These are phyloP conservation scores for Phrynosoma blainvillii DNA, from an alignment of 2,113 vertebrate genomes.

Conservation along the genomic window DNA sequence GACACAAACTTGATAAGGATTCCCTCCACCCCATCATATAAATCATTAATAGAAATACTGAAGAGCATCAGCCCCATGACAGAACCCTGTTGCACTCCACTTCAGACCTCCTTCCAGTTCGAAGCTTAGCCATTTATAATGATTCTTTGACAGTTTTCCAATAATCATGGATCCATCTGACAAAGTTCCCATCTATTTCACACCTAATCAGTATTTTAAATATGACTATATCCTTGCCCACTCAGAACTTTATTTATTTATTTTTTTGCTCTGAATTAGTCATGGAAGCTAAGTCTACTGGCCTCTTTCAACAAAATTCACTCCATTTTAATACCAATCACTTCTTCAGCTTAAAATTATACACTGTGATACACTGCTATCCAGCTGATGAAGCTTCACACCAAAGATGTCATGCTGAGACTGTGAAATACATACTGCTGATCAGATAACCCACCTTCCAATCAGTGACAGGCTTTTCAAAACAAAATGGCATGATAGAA, in stretches of 20 bases:
- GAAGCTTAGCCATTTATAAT: no score
- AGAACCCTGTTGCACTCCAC: no score
- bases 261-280: constrained; percentile 21
- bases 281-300: constrained; percentile 2
- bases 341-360: constrained; percentile 44
- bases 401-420: constrained; percentile 36
- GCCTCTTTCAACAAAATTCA: constrained; percentile 34
- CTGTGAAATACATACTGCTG: neutral
- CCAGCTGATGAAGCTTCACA: constrained; percentile 10
- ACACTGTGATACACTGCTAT: neutral
- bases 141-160: no score
- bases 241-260: constrained; percentile 22
- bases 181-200: no score
- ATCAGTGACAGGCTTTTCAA: constrained; percentile 1
- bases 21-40: no score
- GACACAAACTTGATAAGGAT: no score
- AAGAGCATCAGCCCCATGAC: no score
- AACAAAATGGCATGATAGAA: constrained; percentile 19
- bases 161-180: no score
- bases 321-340: constrained; percentile 39
- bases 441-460: constrained; percentile 29
- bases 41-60: no score
- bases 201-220: neutral
- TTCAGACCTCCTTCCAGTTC: no score
- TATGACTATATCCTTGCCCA: neutral